phyloP scores from a whole-genome alignment of 2,888 invertebrate species.

The Theodoxus fluviatilis region DNA sequence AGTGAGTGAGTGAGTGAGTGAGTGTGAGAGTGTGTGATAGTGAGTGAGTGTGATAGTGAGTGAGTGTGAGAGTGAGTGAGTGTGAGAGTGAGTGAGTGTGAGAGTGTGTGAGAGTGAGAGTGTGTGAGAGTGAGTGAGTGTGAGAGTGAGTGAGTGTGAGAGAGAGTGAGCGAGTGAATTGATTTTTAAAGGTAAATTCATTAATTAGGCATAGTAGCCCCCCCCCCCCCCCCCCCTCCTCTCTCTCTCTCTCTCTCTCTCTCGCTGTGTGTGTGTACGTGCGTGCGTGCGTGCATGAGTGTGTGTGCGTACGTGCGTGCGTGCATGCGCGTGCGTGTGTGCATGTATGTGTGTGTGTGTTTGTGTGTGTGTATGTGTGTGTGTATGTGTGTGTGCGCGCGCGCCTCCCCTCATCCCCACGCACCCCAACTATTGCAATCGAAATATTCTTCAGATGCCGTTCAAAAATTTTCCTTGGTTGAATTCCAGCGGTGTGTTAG shows the following conservation, averaged over 20 bases:
- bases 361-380: conserved; percentile 3
- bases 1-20: conserved; percentile 19
- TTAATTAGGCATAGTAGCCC: not conserved
- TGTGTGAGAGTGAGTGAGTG: conserved; percentile 12
- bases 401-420: not conserved
- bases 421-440: conserved; percentile 1
- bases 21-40: conserved; percentile 19
- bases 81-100: conserved; percentile 1
- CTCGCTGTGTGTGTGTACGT: not conserved
- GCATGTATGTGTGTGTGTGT: not conserved
- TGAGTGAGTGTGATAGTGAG: conserved; percentile 15
- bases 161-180: conserved; percentile 7
- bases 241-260: not conserved
- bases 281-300: not conserved
- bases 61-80: conserved; percentile 2
- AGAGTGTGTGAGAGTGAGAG: conserved; percentile 5
- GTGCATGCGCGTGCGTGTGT: not conserved
- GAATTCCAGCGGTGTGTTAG: too few species aligned
- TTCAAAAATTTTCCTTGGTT: too few species aligned
- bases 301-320: not conserved
- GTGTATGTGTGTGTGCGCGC: conserved; percentile 11
- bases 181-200: not conserved
- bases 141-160: conserved; percentile 1
- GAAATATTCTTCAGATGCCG: too few species aligned
- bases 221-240: not conserved